Base-by-base conservation (phyloP, 2,113 vertebrate genomes). In the Triplophysa siluroides region DNA sequence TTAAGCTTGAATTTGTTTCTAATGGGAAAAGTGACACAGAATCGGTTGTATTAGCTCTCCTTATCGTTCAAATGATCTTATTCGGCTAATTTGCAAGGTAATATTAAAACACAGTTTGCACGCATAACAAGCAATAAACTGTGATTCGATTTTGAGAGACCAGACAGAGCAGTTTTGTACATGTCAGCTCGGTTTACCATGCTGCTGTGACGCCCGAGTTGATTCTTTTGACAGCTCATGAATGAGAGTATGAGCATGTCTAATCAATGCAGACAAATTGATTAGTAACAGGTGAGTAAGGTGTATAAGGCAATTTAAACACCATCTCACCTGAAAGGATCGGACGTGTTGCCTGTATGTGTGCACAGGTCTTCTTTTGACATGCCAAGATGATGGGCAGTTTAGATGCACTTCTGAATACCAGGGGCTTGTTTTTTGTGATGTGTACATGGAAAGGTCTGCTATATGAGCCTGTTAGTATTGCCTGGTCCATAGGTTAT, bases 181-280 rank as follows among this genome's bases (percentile, higher is more conserved):
- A 41, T 47, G 41, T 47, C 72, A 75, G 24, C 58, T 38, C 41
- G 62, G 72, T 18, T 47, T 63, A 63, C 6, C 45, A 19, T 62
- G 58, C 58, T 75, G 45, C 58, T 41, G 54, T 73, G 71, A 60
- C 54, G 43, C 71, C 8, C 4, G 14, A 41, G 54, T 60, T 75
- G 58, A 75, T 75, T 75, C 16, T 12, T 75, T 75, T 75, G 72
- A 63, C 72, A 47, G 56, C 72, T 45, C 21, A 19, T 75, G 72
- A 19, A 75, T 75, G 72, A 43, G 8, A 41, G 2, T 19, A 47
- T 63, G 72, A 14, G 16, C 47, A 75, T 63, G 41, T 58, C 58
- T 75, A 75, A 75, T 75, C 63, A 75, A 63, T 24, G 58, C 72
- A n/a, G 58, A 62, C 58, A 75, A 75, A 75, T 29, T n/a, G 58